These are phyloP conservation scores for Belonocnema kinseyi DNA, from an alignment of 1,140 invertebrate species.

Conservation along the genomic window DNA sequence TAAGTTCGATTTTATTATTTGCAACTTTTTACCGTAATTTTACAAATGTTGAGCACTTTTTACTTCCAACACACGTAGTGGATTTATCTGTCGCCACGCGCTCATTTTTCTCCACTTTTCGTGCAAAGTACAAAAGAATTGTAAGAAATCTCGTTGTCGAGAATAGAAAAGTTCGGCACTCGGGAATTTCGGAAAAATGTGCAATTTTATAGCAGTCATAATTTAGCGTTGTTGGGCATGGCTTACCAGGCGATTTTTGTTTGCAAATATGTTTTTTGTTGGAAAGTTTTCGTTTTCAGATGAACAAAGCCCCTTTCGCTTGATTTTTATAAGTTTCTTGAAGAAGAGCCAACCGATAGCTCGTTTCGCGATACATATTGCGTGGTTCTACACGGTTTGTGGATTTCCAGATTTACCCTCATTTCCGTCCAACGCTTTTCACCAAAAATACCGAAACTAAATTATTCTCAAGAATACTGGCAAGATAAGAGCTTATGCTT, in stretches of 20 bases:
- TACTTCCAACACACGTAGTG: neutral
- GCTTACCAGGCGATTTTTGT: neutral
- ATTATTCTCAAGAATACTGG: neutral
- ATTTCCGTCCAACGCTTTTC: neutral
- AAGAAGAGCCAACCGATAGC: constrained; percentile 11
- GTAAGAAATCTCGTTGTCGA: too few species aligned
- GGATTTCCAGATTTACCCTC: constrained; percentile 21
- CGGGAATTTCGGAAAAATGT: neutral
- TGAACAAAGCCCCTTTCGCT: neutral
- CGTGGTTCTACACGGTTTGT: constrained; percentile 8
- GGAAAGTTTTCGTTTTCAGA: constrained; percentile 5
- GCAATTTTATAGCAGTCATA: neutral
- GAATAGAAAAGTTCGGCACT: too few species aligned
- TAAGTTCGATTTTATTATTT: too few species aligned
- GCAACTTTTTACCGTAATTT: too few species aligned
- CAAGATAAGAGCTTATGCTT: too few species aligned
- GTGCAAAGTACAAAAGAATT: too few species aligned
- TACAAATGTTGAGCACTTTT: too few species aligned
- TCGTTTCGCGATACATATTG: constrained; percentile 17
- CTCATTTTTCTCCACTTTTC: too few species aligned
- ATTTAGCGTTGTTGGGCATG: neutral
- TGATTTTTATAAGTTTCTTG: constrained; percentile 19
- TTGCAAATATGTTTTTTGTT: neutral
- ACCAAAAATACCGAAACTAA: neutral
- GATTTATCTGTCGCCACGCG: too few species aligned